These are phyloP conservation scores for Drosophila sturtevanti DNA, from an alignment of 1,140 invertebrate species.

Conservation along the genomic window DNA sequence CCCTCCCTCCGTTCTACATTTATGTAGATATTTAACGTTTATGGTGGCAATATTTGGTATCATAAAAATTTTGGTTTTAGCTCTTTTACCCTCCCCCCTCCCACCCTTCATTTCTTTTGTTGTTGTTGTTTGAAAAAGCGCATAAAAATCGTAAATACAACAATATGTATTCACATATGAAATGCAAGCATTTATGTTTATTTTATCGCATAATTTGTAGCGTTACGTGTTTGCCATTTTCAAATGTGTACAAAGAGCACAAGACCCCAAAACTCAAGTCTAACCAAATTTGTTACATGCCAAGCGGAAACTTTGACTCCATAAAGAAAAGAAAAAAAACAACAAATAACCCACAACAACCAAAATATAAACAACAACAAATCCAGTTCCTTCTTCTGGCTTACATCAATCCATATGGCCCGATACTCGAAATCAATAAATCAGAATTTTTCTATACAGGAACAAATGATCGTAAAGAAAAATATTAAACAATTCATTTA, in stretches of 20 bases:
- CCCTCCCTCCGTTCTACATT: background rate
- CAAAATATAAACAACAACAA: constrained; percentile 3
- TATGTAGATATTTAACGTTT: constrained; percentile 13
- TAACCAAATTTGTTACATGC: constrained; percentile 13
- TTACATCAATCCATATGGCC: constrained; percentile 2
- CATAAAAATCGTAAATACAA: constrained; percentile 57
- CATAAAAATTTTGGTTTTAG: constrained; percentile 9
- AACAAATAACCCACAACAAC: too few relatives aligned
- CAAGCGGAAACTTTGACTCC: constrained; percentile 15
- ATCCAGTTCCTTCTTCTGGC: constrained; percentile 5
- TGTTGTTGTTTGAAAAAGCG: constrained; percentile 9
- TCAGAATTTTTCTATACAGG: background rate
- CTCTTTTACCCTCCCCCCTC: too few relatives aligned
- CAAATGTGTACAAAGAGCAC: constrained; percentile 25
- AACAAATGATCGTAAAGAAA: background rate
- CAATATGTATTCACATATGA: constrained; percentile 40
- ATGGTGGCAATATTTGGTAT: constrained; percentile 17
- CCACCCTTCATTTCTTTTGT: background rate
- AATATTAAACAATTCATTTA: background rate
- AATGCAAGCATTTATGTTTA: constrained; percentile 36
- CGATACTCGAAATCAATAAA: constrained; percentile 10
- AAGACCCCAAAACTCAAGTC: background rate
- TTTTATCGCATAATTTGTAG: constrained; percentile 76
- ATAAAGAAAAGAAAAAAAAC: constrained; percentile 10
- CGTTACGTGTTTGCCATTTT: constrained; percentile 50